Evolutionary conservation across 1,140 invertebrate genomes (phyloP).

Genomic region (Batillaria attramentaria): DNA sequence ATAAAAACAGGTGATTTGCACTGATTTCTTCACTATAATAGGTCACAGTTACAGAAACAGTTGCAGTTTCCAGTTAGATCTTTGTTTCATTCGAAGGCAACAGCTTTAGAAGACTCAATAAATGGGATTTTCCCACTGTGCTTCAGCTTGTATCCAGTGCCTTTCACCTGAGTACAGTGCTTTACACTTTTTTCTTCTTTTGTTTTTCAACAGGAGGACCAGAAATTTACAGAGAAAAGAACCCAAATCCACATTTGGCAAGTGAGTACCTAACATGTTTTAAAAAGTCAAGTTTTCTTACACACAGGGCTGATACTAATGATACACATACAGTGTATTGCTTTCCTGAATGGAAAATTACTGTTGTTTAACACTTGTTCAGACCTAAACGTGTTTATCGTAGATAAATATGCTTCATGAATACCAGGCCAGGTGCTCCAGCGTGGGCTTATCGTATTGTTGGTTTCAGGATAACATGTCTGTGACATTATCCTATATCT

Average conservation of each 20-base stretch:
- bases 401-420: neutral
- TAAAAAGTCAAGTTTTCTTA: no score
- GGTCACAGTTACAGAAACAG: neutral
- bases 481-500: neutral
- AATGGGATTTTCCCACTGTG: no score
- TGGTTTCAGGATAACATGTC: neutral
- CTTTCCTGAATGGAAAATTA: neutral
- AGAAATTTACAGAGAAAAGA: conserved; percentile 50
- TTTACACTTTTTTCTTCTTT: neutral
- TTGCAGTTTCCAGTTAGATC: neutral
- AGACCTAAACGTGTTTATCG: neutral
- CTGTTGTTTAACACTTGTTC: neutral
- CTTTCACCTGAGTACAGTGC: no score
- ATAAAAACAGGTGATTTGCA: no score
- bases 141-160: no score
- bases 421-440: neutral
- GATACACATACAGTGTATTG: no score
- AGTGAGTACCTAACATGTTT: conserved; percentile 10
- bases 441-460: neutral
- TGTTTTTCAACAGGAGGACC: conserved; percentile 37
- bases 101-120: neutral
- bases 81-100: neutral
- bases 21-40: neutral
- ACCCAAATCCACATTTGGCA: conserved; percentile 39
- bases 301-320: no score